Evolutionary conservation across 2,113 vertebrate genomes (phyloP).

Genomic region (Oryzias melastigma): DNA sequence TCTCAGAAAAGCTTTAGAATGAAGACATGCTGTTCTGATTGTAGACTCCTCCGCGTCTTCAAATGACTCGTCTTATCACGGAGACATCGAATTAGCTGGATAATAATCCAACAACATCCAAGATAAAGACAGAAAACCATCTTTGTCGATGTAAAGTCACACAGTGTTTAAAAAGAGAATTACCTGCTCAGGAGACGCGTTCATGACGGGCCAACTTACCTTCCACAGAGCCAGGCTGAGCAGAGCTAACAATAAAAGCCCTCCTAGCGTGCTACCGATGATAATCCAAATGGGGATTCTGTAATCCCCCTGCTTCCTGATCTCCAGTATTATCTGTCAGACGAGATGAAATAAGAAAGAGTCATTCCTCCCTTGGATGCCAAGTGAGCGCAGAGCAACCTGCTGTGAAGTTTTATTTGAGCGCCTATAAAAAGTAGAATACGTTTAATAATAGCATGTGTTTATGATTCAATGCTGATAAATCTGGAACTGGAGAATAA

Average conservation of each 20-base stretch:
- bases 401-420: neutral
- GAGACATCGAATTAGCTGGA: neutral
- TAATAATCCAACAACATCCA: neutral
- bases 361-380: neutral
- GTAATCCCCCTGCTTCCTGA: conserved; percentile 89
- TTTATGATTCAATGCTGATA: neutral
- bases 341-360: neutral
- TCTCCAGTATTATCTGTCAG: conserved; percentile 85
- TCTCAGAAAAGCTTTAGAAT: too few species aligned
- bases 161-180: neutral
- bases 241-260: conserved; percentile 89
- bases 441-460: neutral
- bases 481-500: neutral
- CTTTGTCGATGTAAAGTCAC: neutral
- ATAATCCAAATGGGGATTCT: conserved; percentile 93
- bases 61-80: too few species aligned
- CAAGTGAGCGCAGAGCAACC: neutral
- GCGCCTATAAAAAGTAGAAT: neutral
- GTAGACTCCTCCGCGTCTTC: too few species aligned
- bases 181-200: neutral
- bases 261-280: conserved; percentile 90
- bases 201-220: conserved; percentile 64
- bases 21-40: too few species aligned
- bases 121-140: neutral
- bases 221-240: conserved; percentile 92